These are phyloP conservation scores for Ahaetulla prasina DNA, from an alignment of 2,113 vertebrate genomes.

Conservation along the genomic window DNA sequence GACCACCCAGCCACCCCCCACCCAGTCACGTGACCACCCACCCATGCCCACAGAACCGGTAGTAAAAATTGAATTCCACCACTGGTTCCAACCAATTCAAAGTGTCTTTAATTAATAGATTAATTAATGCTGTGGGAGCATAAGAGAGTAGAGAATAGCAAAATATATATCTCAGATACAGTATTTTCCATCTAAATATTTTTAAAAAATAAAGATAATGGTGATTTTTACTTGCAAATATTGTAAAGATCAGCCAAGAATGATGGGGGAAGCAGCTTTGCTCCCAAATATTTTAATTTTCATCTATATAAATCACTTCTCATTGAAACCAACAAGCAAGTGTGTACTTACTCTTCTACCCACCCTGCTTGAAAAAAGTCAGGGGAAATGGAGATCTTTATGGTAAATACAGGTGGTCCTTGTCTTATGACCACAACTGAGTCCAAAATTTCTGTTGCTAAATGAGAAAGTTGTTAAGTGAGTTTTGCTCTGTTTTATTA, in stretches of 20 bases:
- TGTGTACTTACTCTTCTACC: not conserved
- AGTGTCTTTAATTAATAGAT: not conserved
- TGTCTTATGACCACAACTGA: too few relatives aligned
- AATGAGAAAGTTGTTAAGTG: too few relatives aligned
- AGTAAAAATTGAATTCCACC: too few relatives aligned
- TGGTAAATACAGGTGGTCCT: too few relatives aligned
- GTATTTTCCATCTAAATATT: not conserved
- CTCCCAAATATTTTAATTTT: not conserved
- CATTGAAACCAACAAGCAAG: not conserved
- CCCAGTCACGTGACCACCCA: too few relatives aligned
- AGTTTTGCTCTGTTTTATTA: too few relatives aligned
- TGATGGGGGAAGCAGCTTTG: not conserved
- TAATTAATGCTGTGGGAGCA: not conserved
- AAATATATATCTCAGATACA: not conserved
- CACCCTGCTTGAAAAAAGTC: not conserved
- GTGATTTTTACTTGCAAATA: not conserved
- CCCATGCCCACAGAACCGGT: too few relatives aligned
- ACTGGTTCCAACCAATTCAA: not conserved
- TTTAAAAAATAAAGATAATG: not conserved
- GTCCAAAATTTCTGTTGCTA: too few relatives aligned
- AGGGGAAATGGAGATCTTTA: too few relatives aligned
- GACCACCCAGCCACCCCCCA: too few relatives aligned
- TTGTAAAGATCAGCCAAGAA: not conserved
- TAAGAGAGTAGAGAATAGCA: not conserved
- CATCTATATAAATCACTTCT: not conserved